Base-by-base conservation (phyloP, 2,797 vertebrate genomes). In the Lophura swinhoii region DNA sequence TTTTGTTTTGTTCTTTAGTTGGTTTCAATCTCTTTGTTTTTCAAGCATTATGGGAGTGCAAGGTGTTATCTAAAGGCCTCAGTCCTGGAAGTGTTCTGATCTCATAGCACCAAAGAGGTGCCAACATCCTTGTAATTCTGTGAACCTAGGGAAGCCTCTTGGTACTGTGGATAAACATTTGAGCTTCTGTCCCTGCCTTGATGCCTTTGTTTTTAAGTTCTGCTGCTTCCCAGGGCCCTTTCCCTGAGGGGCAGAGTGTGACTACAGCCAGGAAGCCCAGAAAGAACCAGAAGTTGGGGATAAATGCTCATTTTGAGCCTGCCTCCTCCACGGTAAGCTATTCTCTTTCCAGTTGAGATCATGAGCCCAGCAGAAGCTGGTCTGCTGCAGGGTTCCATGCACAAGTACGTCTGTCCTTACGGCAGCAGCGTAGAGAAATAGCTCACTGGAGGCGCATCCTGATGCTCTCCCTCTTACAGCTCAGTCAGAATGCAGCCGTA, bases 1-100 rank as follows among this genome's bases (percentile, higher is more conserved):
- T 5, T 31, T n/a, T 16, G 28, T 39, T 23, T 44, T 56, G 17
- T 28, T 6, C 5, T 3, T 21, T 29, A 53, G 1, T 28, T 26
- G 53, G 1, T 49, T 58, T 74, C 33, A 9, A 64, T 74, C 37
- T 51, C 1, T 56, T 59, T 69, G 17, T 10, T 63, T 77, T 67
- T 72, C 15, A 53, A 37, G 51, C 21, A 5, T 81, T 44, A 20
- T 3, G 8, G 23, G 33, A 0, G 0, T 46, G 14, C 29, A 33
- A 66, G 23, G 43, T 43, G 14, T 59, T 41, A 23, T 33, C 26
- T 80, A 33, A 80, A 46, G 33, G 29, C 59, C 14, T 60, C 5
- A 33, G 1, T n/a, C 16, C 58, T 37, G 39, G 26, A 72, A 75
- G 35, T 15, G 3, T 49, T 79, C 1, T 5, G 62, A 24, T 12